Base-by-base conservation (phyloP, 2,113 vertebrate species). In the Mixornis gularis region DNA sequence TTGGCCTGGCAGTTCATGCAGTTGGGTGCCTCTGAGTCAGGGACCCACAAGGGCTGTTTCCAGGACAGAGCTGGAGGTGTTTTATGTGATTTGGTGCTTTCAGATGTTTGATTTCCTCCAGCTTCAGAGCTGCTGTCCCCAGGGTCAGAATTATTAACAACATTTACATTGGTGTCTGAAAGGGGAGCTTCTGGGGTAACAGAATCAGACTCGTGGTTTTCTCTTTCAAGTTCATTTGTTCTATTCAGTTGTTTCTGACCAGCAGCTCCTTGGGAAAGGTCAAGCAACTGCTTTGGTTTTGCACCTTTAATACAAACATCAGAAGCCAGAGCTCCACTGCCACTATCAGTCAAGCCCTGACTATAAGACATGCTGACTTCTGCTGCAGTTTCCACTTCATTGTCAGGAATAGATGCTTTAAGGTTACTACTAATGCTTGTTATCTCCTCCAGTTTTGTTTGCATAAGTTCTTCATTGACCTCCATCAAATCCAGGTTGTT, bases 21-120 rank as follows among this genome's bases (percentile, higher is more conserved):
- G 78, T 98, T 99, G 58, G 99, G 98, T 82, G 99, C 99, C 92
- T 99, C 98, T 17, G 98, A 98, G 92, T 99, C 99, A 4, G 99
- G 99, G 60, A 99, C 97, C 99, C 99, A 99, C 6, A 97, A 69
- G 3, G 99, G 99, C 68, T 99, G 99, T 70, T 98, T 98, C 90
- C 95, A 95, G 3, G 98, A 98, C 52, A 98, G 94, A 79, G 97
- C 76, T 53, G 97, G 63, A 25, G 94, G 89, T 20, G 62, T 59
- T 52, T 89, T 34, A 76, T 26, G 71, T 7, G 94, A 36, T 26
- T 97, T 96, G n/a, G 56, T 5, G 2, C 55, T 84, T 74, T 82
- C 73, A 59, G 64, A 32, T 13, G 78, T 90, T 15, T 97, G 97
- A 58, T 85, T 96, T 34, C 97, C 97, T 68, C 97, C 97, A 56